Percentiles rank a stretch among this genome's conserved stretches.
Evolutionary conservation across 2,888 invertebrate species (phyloP).

Genomic region (Lepidonotus clava): DNA sequence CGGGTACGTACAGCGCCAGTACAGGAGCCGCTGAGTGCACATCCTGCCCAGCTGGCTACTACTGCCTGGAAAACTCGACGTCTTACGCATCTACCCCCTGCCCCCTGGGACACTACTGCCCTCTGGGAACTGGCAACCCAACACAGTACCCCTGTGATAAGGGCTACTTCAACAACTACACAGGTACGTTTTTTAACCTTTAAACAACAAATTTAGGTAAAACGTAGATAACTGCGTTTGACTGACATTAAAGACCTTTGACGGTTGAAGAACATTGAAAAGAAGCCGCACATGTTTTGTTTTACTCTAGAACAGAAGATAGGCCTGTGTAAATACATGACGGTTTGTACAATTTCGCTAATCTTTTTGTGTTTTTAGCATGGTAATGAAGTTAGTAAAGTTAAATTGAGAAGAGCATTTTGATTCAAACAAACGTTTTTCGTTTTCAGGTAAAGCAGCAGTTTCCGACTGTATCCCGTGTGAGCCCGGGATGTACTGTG

Average conservation of each 20-base stretch:
- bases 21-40: slow-evolving; percentile 60
- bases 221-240: no score
- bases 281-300: no score
- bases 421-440: no score
- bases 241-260: no score
- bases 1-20: slow-evolving; percentile 73
- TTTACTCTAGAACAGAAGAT: no score
- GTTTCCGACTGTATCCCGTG: slow-evolving; percentile 74
- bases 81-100: slow-evolving; percentile 64
- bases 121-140: slow-evolving; percentile 67
- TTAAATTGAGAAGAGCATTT: no score
- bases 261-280: no score
- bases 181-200: slow-evolving; percentile 62
- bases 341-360: no score
- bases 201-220: no score
- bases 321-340: no score
- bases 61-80: slow-evolving; percentile 72
- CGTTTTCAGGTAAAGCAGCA: slow-evolving; percentile 40
- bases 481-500: slow-evolving; percentile 75
- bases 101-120: slow-evolving; percentile 75
- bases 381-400: no score
- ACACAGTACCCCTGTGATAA: slow-evolving; percentile 73
- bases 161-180: slow-evolving; percentile 73
- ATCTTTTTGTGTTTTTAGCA: no score
- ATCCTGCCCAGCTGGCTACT: slow-evolving; percentile 71